These are phyloP conservation scores for Emys orbicularis DNA, from an alignment of 2,797 vertebrate genomes.

Conservation along the genomic window DNA sequence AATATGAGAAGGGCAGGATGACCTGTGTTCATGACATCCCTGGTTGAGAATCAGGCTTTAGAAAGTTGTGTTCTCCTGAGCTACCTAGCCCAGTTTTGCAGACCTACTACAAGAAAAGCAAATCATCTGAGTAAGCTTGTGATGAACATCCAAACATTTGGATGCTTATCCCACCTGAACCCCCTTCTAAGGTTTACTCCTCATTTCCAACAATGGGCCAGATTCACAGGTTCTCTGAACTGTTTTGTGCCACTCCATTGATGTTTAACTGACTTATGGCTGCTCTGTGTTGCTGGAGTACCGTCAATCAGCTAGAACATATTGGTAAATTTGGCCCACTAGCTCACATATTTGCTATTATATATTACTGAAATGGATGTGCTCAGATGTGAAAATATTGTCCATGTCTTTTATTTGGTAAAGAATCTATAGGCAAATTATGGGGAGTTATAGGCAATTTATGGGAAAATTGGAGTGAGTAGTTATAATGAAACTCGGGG, in stretches of 20 bases:
- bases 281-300: slow-evolving; percentile 35
- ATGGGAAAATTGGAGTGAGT: slow-evolving; percentile 47
- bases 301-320: background rate
- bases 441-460: slow-evolving; percentile 41
- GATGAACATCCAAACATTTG: background rate
- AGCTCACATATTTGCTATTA: slow-evolving; percentile 21
- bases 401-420: background rate
- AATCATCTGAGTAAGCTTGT: background rate
- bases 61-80: background rate
- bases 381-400: background rate
- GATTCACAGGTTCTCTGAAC: background rate
- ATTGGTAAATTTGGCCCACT: slow-evolving; percentile 48
- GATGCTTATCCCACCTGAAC: slow-evolving; percentile 1
- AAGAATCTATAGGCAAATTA: background rate
- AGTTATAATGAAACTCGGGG: slow-evolving; percentile 29
- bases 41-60: background rate
- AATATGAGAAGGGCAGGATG: background rate
- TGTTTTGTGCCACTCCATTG: background rate
- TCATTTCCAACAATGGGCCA: slow-evolving; percentile 1
- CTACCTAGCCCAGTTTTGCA: background rate
- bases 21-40: too few relatives aligned
- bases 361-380: slow-evolving; percentile 42
- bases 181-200: background rate
- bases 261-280: background rate
- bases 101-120: background rate